Evolutionary conservation across 2,797 vertebrate genomes (phyloP), one percentile per base, ranked within the genome.

Genomic region (Gymnothorax javanicus): DNA sequence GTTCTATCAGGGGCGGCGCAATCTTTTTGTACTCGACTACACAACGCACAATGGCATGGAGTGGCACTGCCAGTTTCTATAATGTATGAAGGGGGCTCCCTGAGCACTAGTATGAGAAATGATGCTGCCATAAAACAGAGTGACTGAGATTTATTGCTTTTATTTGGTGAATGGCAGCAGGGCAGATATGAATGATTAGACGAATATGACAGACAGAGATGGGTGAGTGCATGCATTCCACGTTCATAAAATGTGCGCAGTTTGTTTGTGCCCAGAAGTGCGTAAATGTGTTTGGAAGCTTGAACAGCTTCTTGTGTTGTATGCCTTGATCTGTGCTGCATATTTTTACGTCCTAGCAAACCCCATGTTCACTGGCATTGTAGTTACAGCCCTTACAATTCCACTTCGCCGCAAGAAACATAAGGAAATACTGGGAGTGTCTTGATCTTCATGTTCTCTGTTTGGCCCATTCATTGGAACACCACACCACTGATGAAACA

Each of bases 141-240:
- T 88, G 87, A 86, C 64, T 71, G 17, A 88, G 89, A 90, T 90
- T 90, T 67, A 90, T 90, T 73, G 84, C 73, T 56, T n/a, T 56
- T 75, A 50, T 87, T 87, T 43, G 81, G 69, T 86, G 71, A 86
- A 67, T 86, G 69, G 85, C 85, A 60, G 85, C 54, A 15, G 59
- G 71, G 73, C 77, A 60, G 83, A 64, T 43, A 60, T 67, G 60
- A 62, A 75, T 33, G 52, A 64, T 54, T 85, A 52, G 82, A 56
- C 62, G 59, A 67, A 20, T 83, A 25, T 79, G 75, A 7, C 20
- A 67, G 20, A 23, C 20, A 67, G 62, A 67, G 62, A 67, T 17
- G 60, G 4, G 60, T 17, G 58, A 59, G 33, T 43, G 12, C 15
- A 8, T 67, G 62, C 5, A n/a, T 43, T 67, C 17, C 9, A 6